phyloP scores from a whole-genome alignment of 2,797 vertebrate species.

The Tympanoctomys barrerae region DNA sequence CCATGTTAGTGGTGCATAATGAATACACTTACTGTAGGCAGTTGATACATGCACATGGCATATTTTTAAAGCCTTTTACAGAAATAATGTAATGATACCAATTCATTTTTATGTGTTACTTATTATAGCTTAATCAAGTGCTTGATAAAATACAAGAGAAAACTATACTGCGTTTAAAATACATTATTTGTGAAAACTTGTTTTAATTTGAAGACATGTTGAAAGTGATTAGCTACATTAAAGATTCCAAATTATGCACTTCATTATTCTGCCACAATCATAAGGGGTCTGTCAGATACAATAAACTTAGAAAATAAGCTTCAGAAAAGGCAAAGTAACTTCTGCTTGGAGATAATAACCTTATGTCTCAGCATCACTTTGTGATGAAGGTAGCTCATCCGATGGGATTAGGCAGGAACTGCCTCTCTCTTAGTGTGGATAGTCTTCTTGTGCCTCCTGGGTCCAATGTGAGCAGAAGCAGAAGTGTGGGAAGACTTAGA shows the following conservation, averaged over 20 bases:
- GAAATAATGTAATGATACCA: not conserved
- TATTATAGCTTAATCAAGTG: not conserved
- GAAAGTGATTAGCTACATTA: conserved; percentile 35
- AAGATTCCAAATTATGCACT: conserved; percentile 20
- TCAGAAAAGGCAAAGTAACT: not conserved
- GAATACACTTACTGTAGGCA: not conserved
- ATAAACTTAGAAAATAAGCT: conserved; percentile 21
- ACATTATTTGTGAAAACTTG: conserved; percentile 41
- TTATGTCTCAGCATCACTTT: not conserved
- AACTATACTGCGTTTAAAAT: not conserved
- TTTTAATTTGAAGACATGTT: conserved; percentile 55
- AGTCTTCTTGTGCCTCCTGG: not conserved
- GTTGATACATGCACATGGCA: not conserved
- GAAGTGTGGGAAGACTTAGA: not conserved
- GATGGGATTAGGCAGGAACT: not conserved
- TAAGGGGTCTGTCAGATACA: not conserved
- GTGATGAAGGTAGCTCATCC: not conserved
- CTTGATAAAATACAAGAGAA: conserved; percentile 39
- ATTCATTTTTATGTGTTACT: not conserved
- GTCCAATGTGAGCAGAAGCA: accelerated
- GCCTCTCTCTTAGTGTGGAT: not conserved
- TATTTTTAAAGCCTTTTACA: not conserved
- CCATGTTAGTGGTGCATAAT: not conserved
- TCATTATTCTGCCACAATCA: not conserved
- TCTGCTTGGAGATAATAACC: not conserved